Evolutionary conservation across 2,888 invertebrate genomes (phyloP).

Genomic region (Fragum whitleyi): DNA sequence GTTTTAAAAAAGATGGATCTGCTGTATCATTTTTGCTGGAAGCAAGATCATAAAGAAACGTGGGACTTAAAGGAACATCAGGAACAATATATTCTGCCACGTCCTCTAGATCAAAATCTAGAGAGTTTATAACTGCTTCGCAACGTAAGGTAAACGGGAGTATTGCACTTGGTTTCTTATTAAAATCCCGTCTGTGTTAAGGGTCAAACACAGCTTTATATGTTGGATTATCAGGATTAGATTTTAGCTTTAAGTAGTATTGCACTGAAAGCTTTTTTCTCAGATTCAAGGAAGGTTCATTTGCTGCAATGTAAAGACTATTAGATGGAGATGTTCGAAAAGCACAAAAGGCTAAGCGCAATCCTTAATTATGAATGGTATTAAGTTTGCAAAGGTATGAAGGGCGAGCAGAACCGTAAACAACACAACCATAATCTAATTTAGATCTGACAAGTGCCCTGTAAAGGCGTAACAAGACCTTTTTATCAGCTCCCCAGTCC

Average conservation of each 20-base stretch:
- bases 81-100: too few relatives aligned
- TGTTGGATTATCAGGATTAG: constrained; percentile 13
- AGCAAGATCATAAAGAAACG: constrained; percentile 7
- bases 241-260: too few relatives aligned
- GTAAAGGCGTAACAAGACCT: too few relatives aligned
- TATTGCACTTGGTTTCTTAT: too few relatives aligned
- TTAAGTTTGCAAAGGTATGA: constrained; percentile 47
- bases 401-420: too few relatives aligned
- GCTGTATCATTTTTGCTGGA: constrained; percentile 28
- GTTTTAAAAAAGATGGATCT: constrained; percentile 14
- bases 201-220: constrained; percentile 26
- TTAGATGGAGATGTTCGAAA: constrained; percentile 47
- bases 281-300: too few relatives aligned
- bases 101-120: too few relatives aligned
- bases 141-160: constrained; percentile 25
- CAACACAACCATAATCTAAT: too few relatives aligned
- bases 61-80: constrained; percentile 17
- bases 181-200: too few relatives aligned
- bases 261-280: too few relatives aligned
- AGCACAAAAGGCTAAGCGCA: constrained; percentile 40
- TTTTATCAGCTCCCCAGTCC: too few relatives aligned
- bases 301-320: constrained; percentile 41
- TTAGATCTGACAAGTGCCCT: too few relatives aligned
- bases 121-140: constrained; percentile 8
- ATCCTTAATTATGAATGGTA: constrained; percentile 56